These are phyloP conservation scores for Maniola hyperantus DNA, from an alignment of 2,888 invertebrate species.

Conservation along the genomic window DNA sequence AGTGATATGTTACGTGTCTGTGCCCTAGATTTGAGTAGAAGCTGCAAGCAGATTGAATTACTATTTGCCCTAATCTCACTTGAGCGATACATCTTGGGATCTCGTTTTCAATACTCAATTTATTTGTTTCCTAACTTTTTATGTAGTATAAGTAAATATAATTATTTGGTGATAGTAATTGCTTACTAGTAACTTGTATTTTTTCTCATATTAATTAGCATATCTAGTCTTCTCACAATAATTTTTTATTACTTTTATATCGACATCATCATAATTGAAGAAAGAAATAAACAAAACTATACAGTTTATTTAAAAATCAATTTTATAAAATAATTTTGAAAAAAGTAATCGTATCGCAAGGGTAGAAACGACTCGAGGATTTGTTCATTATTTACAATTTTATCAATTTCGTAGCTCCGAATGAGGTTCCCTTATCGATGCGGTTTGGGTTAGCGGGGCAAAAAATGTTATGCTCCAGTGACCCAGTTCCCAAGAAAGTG, in stretches of 20 bases:
- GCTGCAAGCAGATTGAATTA: constrained; percentile 5
- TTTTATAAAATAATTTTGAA: neutral
- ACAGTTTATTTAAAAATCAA: no score
- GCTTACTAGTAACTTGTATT: no score
- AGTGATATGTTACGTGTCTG: neutral
- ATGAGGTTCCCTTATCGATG: constrained; percentile 26
- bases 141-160: no score
- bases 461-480: constrained; percentile 59
- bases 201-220: no score
- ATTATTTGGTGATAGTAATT: no score
- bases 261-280: no score
- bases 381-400: neutral
- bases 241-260: no score
- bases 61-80: neutral
- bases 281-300: no score
- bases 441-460: constrained; percentile 67
- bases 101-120: no score
- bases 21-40: constrained; percentile 4
- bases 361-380: neutral
- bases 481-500: constrained; percentile 64
- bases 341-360: neutral
- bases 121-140: no score
- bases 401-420: constrained; percentile 8
- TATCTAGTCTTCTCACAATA: no score
- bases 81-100: neutral